phyloP scores from a whole-genome alignment of 2,113 vertebrate species.

The Serranochromis macrocephalus region DNA sequence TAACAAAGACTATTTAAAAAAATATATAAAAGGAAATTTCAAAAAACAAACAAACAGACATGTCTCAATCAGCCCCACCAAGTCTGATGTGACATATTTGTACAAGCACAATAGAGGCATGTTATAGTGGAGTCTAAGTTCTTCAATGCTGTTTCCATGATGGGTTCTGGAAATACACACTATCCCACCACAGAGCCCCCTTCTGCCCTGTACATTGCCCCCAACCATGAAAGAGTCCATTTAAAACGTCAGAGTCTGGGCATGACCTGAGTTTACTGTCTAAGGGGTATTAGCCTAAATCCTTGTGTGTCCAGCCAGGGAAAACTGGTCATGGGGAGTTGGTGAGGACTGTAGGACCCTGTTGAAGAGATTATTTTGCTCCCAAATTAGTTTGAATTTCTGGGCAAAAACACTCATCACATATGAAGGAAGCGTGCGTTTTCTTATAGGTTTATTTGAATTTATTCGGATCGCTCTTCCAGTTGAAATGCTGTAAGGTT shows the following conservation, averaged over 20 bases:
- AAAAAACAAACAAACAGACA: neutral
- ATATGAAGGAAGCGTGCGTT: rapidly evolving
- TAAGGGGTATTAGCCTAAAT: conserved; percentile 18
- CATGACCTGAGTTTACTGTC: conserved; percentile 58
- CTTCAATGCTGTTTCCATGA: conserved; percentile 28
- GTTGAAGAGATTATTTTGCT: neutral
- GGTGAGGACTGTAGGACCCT: conserved; percentile 8
- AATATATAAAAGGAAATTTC: neutral
- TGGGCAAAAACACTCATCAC: neutral
- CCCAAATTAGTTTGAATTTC: neutral
- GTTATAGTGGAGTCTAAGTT: neutral
- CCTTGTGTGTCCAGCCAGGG: neutral
- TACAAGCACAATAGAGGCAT: conserved; percentile 11
- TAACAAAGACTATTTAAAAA: neutral
- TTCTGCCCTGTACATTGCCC: conserved; percentile 8
- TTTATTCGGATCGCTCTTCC: neutral
- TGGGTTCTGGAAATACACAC: conserved; percentile 43
- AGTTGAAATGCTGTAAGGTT: neutral
- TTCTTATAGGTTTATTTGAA: neutral
- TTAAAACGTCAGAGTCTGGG: conserved; percentile 40
- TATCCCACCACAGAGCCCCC: conserved; percentile 18
- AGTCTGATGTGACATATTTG: neutral
- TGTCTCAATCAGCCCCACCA: neutral
- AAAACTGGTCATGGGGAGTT: neutral
- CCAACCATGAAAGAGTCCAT: conserved; percentile 53